phyloP scores from a whole-genome alignment of 2,888 invertebrate species.

The Omphaloscelis lunosa region DNA sequence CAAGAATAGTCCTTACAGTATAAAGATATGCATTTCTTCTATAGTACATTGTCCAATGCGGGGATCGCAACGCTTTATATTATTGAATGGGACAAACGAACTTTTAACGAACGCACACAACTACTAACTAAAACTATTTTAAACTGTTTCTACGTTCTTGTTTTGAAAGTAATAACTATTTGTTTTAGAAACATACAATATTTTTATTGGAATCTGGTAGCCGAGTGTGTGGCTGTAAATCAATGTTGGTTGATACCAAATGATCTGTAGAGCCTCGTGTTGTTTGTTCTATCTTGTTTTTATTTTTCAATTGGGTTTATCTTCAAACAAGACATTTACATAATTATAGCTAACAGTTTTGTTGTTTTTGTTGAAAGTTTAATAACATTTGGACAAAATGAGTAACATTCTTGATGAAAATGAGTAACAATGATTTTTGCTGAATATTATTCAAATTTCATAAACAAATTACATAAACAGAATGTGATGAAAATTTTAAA shows the following conservation, averaged over 20 bases:
- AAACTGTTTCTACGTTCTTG: not conserved
- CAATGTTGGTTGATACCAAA: too few species aligned
- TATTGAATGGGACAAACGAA: not conserved
- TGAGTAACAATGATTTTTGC: not conserved
- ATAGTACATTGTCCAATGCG: too few species aligned
- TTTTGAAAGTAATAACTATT: not conserved
- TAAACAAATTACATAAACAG: too few species aligned
- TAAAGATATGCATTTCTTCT: too few species aligned
- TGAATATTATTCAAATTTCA: not conserved
- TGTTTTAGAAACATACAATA: not conserved
- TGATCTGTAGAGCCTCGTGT: too few species aligned
- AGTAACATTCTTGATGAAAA: too few species aligned
- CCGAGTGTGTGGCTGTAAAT: not conserved
- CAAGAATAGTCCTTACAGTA: too few species aligned
- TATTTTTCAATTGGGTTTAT: too few species aligned
- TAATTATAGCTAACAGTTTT: not conserved
- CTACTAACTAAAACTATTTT: not conserved
- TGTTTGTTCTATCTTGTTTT: too few species aligned
- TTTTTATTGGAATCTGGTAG: not conserved
- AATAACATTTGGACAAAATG: not conserved
- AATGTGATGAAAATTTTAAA: too few species aligned
- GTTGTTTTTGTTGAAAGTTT: not conserved
- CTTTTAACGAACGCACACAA: not conserved
- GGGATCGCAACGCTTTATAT: not conserved
- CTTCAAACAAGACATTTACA: too few species aligned